Evolutionary conservation across 2,888 invertebrate genomes (phyloP).

Genomic region (Trachelus tabidus): DNA sequence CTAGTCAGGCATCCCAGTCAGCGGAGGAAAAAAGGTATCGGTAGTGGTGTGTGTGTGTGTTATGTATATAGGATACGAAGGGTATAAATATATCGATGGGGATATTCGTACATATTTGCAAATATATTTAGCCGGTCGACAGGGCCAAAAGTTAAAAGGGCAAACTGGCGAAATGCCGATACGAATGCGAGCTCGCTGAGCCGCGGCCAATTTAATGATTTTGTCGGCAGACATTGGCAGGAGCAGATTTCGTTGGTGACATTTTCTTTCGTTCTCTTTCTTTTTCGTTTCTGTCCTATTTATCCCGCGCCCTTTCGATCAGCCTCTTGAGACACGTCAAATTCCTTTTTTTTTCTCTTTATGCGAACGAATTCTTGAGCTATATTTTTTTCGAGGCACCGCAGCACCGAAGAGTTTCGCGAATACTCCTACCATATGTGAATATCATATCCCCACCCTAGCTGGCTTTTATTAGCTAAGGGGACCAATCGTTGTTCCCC

Average conservation of each 20-base stretch:
- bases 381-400: not conserved
- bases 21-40: not conserved
- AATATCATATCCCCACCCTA: not conserved
- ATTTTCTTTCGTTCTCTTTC: slow-evolving; percentile 12
- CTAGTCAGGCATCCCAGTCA: not conserved
- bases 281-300: slow-evolving; percentile 2
- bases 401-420: not conserved
- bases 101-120: slow-evolving; percentile 56
- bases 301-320: not conserved
- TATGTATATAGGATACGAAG: not conserved
- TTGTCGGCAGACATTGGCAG: slow-evolving; percentile 18
- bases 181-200: slow-evolving; percentile 45
- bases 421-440: not conserved
- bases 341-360: not conserved
- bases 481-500: not conserved
- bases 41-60: not conserved
- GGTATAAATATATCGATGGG: slow-evolving; percentile 35
- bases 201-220: slow-evolving; percentile 60
- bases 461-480: not conserved
- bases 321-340: not conserved
- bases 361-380: not conserved
- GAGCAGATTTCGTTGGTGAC: not conserved
- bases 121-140: slow-evolving; percentile 56
- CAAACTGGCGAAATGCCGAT: slow-evolving; percentile 47
- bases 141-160: slow-evolving; percentile 56